These are phyloP conservation scores for Dipus sagitta DNA, from an alignment of 2,797 vertebrate genomes.

Conservation along the genomic window DNA sequence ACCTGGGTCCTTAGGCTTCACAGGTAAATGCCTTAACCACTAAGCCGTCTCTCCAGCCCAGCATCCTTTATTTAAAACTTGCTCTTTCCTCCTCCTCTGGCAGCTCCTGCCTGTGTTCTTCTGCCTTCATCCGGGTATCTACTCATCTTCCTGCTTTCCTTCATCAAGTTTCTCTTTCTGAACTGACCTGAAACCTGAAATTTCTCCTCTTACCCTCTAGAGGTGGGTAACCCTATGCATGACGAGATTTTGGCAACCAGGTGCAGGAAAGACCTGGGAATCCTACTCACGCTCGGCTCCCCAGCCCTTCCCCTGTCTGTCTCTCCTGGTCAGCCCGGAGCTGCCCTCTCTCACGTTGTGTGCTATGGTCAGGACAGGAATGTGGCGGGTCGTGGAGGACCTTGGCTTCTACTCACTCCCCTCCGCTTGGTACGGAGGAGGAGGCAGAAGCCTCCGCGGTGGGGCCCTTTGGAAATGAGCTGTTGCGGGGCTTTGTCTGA, in stretches of 20 bases:
- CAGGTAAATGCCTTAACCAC: too few relatives aligned
- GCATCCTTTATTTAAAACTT: neutral
- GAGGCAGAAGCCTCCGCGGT: conserved; percentile 23
- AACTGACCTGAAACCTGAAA: conserved; percentile 25
- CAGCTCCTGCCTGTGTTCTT: neutral
- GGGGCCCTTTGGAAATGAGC: conserved; percentile 68
- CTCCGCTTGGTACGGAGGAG: neutral
- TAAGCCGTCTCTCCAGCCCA: too few relatives aligned
- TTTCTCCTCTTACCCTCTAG: neutral
- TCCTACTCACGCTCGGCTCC: neutral
- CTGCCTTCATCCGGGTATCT: neutral
- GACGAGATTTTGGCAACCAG: neutral
- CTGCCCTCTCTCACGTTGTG: neutral
- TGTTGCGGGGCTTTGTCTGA: conserved; percentile 18
- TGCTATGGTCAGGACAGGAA: neutral
- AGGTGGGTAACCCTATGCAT: neutral
- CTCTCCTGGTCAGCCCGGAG: neutral
- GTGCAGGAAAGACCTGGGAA: neutral
- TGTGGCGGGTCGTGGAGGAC: neutral
- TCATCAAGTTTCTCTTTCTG: neutral
- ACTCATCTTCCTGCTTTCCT: conserved; percentile 9
- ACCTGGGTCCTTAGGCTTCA: too few relatives aligned
- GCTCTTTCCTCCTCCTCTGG: conserved; percentile 3
- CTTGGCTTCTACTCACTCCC: neutral
- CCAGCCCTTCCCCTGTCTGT: too few relatives aligned